Evolutionary conservation across 2,797 vertebrate species (phyloP), one percentile per base, ranked within the genome.

Genomic region (Coregonus sp.): DNA sequence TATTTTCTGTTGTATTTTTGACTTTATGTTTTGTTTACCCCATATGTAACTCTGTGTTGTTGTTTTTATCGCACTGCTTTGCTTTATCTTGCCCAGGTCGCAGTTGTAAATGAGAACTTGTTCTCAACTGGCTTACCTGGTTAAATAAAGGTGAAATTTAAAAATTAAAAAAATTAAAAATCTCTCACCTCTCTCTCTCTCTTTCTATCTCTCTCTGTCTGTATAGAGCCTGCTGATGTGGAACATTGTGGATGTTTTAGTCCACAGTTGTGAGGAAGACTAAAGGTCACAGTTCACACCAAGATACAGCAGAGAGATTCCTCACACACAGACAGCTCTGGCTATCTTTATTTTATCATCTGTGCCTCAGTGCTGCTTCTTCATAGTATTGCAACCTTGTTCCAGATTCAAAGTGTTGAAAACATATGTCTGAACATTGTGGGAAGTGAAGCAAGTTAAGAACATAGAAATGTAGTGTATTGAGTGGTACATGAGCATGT

Each of bases 261-360:
- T 74, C 54, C 14, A 61, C 73, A n/a, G 16, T 25, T 70, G 65
- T 18, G 25, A 18, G 68, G 33, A 59, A 74, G 50, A 77, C 65
- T 77, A 65, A 77, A 82, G 80, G 80, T 78, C 75, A 25, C 12
- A 65, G 76, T 40, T 73, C 73, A 75, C 75, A 75, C 66, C 59
- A 65, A 84, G 75, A 85, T 59, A 77, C 81, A 78, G 74, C 47
- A 74, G 25, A 50, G 14, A 56, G 65, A 52, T 33, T 63, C 33
- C 31, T n/a, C 31, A 40, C 54, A 31, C 5, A 18, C 15, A 81
- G 52, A 37, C 5, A 54, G 25, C 5, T 61, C 9, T 16, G 54
- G 4, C 68, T 56, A 61, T 29, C 72, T 25, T 2, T 68, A 47
- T 35, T 7, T 25, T 12, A 16, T 40, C 56, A 18, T n/a, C n/a